Evolutionary conservation across 2,888 invertebrate genomes (phyloP), one percentile per base, ranked within the genome.

Genomic region (Malthinus flaveolus): DNA sequence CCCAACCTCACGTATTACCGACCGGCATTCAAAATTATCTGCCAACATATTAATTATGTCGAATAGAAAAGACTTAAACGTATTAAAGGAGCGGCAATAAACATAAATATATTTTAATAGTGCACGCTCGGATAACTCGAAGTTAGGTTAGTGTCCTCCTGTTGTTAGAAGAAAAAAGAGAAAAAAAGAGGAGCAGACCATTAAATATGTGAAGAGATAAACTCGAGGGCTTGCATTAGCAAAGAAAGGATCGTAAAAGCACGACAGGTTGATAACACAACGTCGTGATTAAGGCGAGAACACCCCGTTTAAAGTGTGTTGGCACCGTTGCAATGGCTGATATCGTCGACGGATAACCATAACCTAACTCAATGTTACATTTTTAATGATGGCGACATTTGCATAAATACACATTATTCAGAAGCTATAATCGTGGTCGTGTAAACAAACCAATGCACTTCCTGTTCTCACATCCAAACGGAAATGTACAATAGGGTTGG

Each of bases 31-130:
- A 23, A 23, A 23, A 23, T 23, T 23, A 23, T 23, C 23, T 23
- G 23, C 23, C 23, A 23, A 23, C 23, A 23, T n/a, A n/a, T n/a
- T n/a, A n/a, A n/a, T 23, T 23, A 23, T 23, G 5, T 23, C 5
- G 23, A 23, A 23, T 23, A 23, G 23, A 23, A 23, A 23, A 23
- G 23, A 23, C 23, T 23, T 23, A 5, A 3, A 23, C 23, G 52
- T 51, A 47, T 50, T 32, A 51, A 55, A 68, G 73, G 71, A 71
- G 71, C 70, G 71, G 72, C 66, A 64, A 60, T 59, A 55, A 64
- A 64, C 69, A 71, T 71, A 73, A 71, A 72, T 71, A 71, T 71
- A 71, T 73, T 72, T 72, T 72, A 72, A 72, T 72, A 68, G 68
- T 60, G 65, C 69, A 71, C 70, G 72, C 70, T 69, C 63, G 66